Percentiles rank a stretch among this genome's conserved stretches.
Evolutionary conservation across 2,888 invertebrate genomes (phyloP).

Genomic region (Eupithecia subfuscata): DNA sequence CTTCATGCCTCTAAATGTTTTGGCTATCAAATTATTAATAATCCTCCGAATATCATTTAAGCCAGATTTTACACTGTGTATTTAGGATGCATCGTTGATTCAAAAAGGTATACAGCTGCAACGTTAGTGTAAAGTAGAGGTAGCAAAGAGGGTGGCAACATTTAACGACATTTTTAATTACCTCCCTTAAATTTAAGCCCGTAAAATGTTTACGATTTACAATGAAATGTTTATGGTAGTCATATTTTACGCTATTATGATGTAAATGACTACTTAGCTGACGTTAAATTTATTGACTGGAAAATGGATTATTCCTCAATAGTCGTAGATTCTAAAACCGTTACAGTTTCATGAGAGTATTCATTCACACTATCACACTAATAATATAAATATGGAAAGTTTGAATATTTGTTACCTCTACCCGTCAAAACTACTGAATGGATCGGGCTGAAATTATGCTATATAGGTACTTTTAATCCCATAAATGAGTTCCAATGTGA

Average conservation of each 20-base stretch:
- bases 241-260: slow-evolving; percentile 72
- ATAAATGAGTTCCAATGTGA: no score
- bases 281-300: slow-evolving; percentile 48
- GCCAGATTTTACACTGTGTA: slow-evolving; percentile 17
- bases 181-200: slow-evolving; percentile 62
- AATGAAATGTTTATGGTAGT: slow-evolving; percentile 66
- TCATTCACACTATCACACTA: no score
- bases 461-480: no score
- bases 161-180: slow-evolving; percentile 68
- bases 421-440: no score
- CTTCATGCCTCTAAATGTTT: neutral
- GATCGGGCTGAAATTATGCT: no score
- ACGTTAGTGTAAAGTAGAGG: slow-evolving; percentile 14
- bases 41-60: neutral
- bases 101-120: slow-evolving; percentile 6
- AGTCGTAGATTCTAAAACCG: slow-evolving; percentile 4
- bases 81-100: slow-evolving; percentile 22
- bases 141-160: slow-evolving; percentile 45
- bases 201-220: slow-evolving; percentile 66
- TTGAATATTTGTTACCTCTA: no score
- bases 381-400: no score
- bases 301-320: slow-evolving; percentile 38
- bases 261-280: slow-evolving; percentile 51
- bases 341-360: neutral
- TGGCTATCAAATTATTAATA: neutral